Evolutionary conservation across 1,140 invertebrate genomes (phyloP), one percentile per base, ranked within the genome.

Genomic region (Drosophila quadrilineata): DNA sequence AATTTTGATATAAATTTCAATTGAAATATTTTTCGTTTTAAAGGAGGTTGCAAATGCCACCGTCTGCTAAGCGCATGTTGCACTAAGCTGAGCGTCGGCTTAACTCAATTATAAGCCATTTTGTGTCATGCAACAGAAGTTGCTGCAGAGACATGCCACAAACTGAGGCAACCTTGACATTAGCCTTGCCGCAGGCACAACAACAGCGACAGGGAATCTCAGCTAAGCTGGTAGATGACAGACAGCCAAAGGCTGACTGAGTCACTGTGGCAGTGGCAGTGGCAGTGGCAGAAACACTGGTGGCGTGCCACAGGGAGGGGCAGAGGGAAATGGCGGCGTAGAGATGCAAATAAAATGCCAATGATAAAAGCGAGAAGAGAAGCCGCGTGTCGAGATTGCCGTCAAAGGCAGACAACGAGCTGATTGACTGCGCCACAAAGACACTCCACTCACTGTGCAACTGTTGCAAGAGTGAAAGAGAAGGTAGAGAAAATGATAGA

Each of bases 151-250:
- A 31, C 62, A 57, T 43, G 53, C 54, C 36, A 29, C 56, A 56
- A 66, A 56, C 63, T 63, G 58, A 68, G 50, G 48, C 69, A 72
- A 72, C 70, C 70, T 72, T 72, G 70, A 72, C 70, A 72, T 72
- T 72, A 72, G 65, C 70, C 70, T 72, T 72, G 70, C 65, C 63
- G 56, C 68, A 62, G 57, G 63, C 31, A 54, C 60, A 71, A 71
- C 56, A 67, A 56, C 69, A 46, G 14, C 36, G 22, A 29, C 33
- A 29, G 58, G 48, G 19, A 26, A 45, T 36, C 29, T 26, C 40
- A 36, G 24, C 62, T 57, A 65, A 66, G 26, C 56, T 19, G 57
- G 14, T 21, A n/a, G 26, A 57, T 24, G 50, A 29, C 36, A 12
- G 45, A 41, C 45, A 58, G 33, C 12, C 29, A 28, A 40, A 52